Evolutionary conservation across 1,140 invertebrate genomes (phyloP).

Genomic region (Drosophila yakuba): DNA sequence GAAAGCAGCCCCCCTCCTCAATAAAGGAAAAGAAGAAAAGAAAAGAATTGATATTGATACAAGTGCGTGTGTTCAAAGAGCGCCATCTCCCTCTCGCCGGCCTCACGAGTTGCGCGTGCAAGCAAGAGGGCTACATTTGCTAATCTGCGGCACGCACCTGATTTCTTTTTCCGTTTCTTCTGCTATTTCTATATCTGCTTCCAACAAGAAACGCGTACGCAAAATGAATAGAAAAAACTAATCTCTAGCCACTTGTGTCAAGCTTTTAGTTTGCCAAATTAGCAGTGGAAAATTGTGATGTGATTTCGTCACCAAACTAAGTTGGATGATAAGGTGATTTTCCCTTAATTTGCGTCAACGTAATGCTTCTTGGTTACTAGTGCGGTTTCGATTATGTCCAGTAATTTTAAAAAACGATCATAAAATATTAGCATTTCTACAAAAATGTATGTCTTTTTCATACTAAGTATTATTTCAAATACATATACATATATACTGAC

Average conservation of each 20-base stretch:
- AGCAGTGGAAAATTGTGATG: conserved; percentile 44
- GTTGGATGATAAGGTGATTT: conserved; percentile 5
- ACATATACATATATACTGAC: too few species aligned
- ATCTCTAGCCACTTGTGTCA: conserved; percentile 45
- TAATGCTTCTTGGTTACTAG: too few species aligned
- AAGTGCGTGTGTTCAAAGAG: conserved; percentile 27
- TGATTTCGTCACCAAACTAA: neutral
- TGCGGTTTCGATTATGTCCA: too few species aligned
- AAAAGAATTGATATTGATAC: conserved; percentile 36
- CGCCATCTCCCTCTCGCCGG: conserved; percentile 11
- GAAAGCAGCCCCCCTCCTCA: neutral
- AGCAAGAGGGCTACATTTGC: conserved; percentile 16
- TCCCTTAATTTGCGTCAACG: too few species aligned
- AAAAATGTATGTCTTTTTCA: too few species aligned
- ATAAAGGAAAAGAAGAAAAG: neutral
- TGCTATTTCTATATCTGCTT: conserved; percentile 33
- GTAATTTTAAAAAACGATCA: too few species aligned
- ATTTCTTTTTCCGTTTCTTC: conserved; percentile 32
- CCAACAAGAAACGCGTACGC: conserved; percentile 1
- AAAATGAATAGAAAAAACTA: conserved; percentile 21
- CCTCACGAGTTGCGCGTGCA: neutral
- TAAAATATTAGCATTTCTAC: too few species aligned
- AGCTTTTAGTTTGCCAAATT: conserved; percentile 45
- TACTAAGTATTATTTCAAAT: too few species aligned
- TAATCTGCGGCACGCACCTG: conserved; percentile 59